phyloP scores from a whole-genome alignment of 2,888 invertebrate genomes.

The Hydropsyche betteni region DNA sequence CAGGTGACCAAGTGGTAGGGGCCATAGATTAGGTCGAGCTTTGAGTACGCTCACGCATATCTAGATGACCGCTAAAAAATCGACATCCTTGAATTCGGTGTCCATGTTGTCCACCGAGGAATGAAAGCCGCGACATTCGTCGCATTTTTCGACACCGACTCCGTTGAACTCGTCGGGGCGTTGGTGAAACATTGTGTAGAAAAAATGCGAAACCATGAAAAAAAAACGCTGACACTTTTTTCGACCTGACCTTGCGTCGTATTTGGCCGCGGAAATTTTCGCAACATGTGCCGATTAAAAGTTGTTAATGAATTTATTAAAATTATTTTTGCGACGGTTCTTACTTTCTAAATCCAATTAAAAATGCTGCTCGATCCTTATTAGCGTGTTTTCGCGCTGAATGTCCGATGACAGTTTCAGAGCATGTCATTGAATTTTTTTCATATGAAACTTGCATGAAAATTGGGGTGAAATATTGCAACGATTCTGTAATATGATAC shows the following conservation, averaged over 20 bases:
- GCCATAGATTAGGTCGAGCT: background rate
- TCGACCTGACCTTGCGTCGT: background rate
- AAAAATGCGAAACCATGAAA: constrained; percentile 3
- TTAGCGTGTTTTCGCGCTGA: no score
- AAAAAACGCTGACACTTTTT: constrained; percentile 14
- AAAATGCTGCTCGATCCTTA: no score
- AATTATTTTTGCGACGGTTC: no score
- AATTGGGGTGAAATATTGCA: no score
- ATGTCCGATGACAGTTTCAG: no score
- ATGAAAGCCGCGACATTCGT: constrained; percentile 27
- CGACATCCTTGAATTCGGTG: constrained; percentile 5
- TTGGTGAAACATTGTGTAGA: background rate
- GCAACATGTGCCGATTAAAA: no score
- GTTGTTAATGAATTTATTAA: no score
- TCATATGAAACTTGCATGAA: no score
- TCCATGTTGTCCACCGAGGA: background rate
- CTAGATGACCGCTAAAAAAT: background rate
- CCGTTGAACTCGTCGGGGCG: constrained; percentile 11
- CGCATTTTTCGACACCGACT: background rate
- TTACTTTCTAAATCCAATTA: no score
- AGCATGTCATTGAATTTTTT: no score
- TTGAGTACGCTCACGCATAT: constrained; percentile 20
- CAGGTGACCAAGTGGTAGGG: constrained; percentile 7
- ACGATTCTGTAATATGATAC: no score
- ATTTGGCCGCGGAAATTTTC: no score